Conservation (phyloP, 2,888 invertebrate genomes). For the Ormyrus rosae region DNA sequence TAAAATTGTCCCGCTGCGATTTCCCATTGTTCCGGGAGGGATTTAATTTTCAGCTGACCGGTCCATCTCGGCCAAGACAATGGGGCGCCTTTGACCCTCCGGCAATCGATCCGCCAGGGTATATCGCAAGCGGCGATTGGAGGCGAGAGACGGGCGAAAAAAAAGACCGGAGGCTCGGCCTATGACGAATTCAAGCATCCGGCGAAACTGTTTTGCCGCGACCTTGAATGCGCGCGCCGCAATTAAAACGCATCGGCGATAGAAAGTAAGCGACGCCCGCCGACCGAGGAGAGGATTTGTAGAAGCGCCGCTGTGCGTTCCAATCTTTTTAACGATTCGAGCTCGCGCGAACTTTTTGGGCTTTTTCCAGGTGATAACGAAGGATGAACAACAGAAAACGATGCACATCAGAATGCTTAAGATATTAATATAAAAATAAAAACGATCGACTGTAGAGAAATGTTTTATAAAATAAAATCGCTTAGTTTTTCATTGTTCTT, state of each 20-base stretch:
- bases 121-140: slow-evolving; percentile 26
- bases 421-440: too few species aligned
- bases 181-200: slow-evolving; percentile 50
- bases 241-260: slow-evolving; percentile 46
- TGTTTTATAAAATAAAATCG: too few species aligned
- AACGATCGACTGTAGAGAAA: too few species aligned
- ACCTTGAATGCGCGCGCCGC: slow-evolving; percentile 45
- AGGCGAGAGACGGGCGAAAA: neutral
- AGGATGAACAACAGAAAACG: too few species aligned
- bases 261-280: slow-evolving; percentile 18
- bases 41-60: slow-evolving; percentile 34
- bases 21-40: slow-evolving; percentile 35
- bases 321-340: too few species aligned
- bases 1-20: slow-evolving; percentile 25
- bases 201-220: slow-evolving; percentile 26
- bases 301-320: too few species aligned
- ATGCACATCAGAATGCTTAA: too few species aligned
- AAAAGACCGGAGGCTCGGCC: neutral
- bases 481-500: too few species aligned
- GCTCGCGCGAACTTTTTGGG: too few species aligned
- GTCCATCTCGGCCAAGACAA: slow-evolving; percentile 36
- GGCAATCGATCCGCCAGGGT: neutral
- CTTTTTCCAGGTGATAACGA: too few species aligned
- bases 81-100: neutral
- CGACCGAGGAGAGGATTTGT: too few species aligned